Evolutionary conservation across 2,797 vertebrate species (phyloP), one percentile per base, ranked within the genome.

Genomic region (Sebastes steindachneri): DNA sequence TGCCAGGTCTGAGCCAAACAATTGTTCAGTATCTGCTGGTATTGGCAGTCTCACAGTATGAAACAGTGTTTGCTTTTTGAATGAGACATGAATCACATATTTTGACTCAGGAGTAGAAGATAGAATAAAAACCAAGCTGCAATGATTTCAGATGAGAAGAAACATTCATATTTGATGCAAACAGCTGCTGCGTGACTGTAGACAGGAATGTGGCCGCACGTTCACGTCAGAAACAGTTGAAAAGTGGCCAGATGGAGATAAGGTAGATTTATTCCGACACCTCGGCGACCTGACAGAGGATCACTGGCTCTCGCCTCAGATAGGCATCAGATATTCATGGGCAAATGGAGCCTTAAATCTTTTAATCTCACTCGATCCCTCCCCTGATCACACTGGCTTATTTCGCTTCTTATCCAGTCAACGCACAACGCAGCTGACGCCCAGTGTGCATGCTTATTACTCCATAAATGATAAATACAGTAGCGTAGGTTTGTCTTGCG

Each of bases 261-360:
- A 89, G 86, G 78, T 86, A 82, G 88, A 90, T 91, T 91, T 90
- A 83, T 77, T 86, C 87, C 75, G 68, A 93, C 93, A 94, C 94
- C 89, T 94, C 81, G 9, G 37, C 58, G 74, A 89, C 89, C 90
- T 89, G 80, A 88, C 66, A 60, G 84, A 85, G 81, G 85, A 87
- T 90, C 89, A 69, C 79, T 72, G 75, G 84, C 85, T 88, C 75
- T 70, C 26, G 83, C 85, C 86, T 90, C 75, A 88, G 82, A 93
- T 83, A 92, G 74, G 88, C 83, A 89, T 93, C 90, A 93, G 85
- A 95, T 94, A 93, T 93, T 93, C 88, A 93, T 94, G 88, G 91
- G 80, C 91, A 93, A 94, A 95, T 94, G 92, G 92, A 94, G 93
- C 80, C 86, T 93, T 90, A 93, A 92, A 90, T 92, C 93, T 93